A percentile compares a stretch with the other conserved stretches of the same genome.
Conservation (phyloP, 2,888 invertebrate species). For the Lasioglossum lativentre region DNA sequence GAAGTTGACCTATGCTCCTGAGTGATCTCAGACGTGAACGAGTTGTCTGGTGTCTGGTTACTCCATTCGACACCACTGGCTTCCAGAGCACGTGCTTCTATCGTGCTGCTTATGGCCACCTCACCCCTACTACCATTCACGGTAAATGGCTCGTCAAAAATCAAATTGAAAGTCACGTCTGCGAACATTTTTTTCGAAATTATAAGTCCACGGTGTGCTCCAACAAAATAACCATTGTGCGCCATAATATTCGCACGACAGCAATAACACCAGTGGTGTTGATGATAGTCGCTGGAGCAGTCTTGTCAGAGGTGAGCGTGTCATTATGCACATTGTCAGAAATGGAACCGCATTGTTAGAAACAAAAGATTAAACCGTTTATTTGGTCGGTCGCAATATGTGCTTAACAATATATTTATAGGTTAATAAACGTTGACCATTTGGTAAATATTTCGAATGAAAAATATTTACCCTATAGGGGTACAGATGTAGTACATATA, state of each 20-base stretch:
- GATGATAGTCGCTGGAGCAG: neutral
- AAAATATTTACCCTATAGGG: neutral
- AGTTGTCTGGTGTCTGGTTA: slow-evolving; percentile 45
- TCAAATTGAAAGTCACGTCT: neutral
- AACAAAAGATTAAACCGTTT: neutral
- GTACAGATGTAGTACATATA: neutral
- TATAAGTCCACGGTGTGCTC: neutral
- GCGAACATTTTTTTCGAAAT: neutral
- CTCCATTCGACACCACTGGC: slow-evolving; percentile 48
- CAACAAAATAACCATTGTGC: neutral
- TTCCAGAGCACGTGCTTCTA: slow-evolving; percentile 36
- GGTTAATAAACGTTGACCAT: neutral
- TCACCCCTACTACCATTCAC: slow-evolving; percentile 1
- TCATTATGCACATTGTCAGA: neutral
- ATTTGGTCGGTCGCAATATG: neutral
- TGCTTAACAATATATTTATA: neutral
- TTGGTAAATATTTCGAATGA: neutral
- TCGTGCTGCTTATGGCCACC: slow-evolving; percentile 25
- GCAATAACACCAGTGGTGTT: too few species aligned
- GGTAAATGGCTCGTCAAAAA: slow-evolving; percentile 11
- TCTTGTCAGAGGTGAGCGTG: neutral
- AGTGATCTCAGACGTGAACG: slow-evolving; percentile 40
- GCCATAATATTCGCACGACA: neutral
- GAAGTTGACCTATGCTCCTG: slow-evolving; percentile 26
- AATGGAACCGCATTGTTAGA: neutral